Conservation (phyloP, 2,888 invertebrate genomes). For the Parnassius orleans region DNA sequence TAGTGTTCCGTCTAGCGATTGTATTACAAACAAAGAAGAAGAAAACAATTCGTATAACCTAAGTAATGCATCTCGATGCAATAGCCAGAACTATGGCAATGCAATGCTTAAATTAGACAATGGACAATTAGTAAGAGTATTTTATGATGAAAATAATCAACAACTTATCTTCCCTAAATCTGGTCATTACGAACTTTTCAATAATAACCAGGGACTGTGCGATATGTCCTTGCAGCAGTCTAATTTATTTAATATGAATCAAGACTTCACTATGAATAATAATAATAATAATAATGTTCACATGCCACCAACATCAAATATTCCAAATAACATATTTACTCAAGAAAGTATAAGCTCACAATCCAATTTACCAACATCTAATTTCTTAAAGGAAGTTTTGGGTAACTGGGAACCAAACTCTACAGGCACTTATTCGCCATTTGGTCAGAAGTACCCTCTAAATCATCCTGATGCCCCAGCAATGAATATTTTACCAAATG, state of each 20-base stretch:
- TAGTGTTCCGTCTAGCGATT: conserved; percentile 56
- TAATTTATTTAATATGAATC: conserved; percentile 63
- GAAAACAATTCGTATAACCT: conserved; percentile 58
- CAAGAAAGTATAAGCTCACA: conserved; percentile 53
- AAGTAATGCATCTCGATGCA: conserved; percentile 52
- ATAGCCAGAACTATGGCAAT: conserved; percentile 64
- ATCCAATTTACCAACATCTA: conserved; percentile 60
- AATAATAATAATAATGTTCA: conserved; percentile 44
- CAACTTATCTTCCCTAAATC: conserved; percentile 71
- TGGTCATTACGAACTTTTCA: conserved; percentile 73
- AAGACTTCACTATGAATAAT: conserved; percentile 58
- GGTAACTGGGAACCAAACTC: conserved; percentile 88
- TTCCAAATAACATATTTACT: conserved; percentile 45
- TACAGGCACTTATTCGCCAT: conserved; percentile 87
- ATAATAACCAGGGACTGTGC: conserved; percentile 60
- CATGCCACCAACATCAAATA: conserved; percentile 43
- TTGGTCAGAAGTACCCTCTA: conserved; percentile 82
- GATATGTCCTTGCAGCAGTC: conserved; percentile 61
- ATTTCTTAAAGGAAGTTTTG: conserved; percentile 85
- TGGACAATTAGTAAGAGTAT: conserved; percentile 68
- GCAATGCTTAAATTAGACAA: conserved; percentile 73
- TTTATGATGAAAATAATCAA: conserved; percentile 73
- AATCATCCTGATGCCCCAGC: conserved; percentile 73
- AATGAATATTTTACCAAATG: conserved; percentile 55
- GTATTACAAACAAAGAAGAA: conserved; percentile 56